Base-by-base conservation (phyloP, 2,113 vertebrate species). In the Ctenomys sociabilis region DNA sequence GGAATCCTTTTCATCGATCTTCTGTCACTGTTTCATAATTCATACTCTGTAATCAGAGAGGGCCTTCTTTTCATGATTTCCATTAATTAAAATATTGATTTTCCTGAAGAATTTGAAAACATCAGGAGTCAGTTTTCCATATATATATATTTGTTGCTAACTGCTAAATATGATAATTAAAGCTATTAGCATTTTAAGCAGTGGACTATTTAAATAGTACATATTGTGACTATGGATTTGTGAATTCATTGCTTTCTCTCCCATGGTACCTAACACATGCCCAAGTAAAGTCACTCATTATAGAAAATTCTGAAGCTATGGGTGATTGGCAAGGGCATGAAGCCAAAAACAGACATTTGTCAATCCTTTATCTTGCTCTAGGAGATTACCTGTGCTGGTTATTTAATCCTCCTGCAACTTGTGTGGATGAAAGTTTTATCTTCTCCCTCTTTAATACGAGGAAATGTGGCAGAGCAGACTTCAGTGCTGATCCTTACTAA, bases 261-360 rank as follows among this genome's bases (percentile, higher is more conserved):
- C 35, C 1, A 66, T 16, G 12, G 21, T 72, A 2, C 32, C 9
- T 30, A 37, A 13, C 10, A 1, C 8, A 19, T 8, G 9, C 22
- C 13, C 1, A 83, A 12, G 0, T 9, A 17, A 61, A 52, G 19
- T 43, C 7, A 4, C 19, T 22, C 21, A 7, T 5, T 78, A 3
- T 6, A 14, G 24, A 1, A 3, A 35, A 14, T 19, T 63, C 64
- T 37, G 85, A 64, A n/a, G 2, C 28, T 10, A 11, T 5, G 19
- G 3, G 2, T 30, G 22, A 49, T 0, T 10, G 61, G 16, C 1
- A 37, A 59, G 45, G 16, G 59, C 3, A 26, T 1, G 5, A 40
- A 0, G 26, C 24, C 40, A 49, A 57, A 9, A 0, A 2, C 7
- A n/a, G 43, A 43, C 1, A 1, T 2, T 10, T 11, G 30, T 21